Base-by-base conservation (phyloP, 1,140 invertebrate genomes). In the Magallana angulata region DNA sequence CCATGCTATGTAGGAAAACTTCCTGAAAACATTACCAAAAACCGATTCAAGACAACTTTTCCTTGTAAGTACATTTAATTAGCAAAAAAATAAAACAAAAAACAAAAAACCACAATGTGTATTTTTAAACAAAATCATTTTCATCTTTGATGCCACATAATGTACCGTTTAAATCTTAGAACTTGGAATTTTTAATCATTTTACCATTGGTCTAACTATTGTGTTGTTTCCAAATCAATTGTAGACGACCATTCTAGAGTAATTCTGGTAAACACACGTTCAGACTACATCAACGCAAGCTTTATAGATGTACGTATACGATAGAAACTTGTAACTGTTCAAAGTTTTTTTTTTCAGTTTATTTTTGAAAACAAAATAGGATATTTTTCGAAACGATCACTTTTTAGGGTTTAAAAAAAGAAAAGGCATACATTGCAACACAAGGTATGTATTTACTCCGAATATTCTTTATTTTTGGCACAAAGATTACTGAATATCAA, bases 201-300 rank as follows among this genome's bases (percentile, higher is more conserved):
- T 36, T 36, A 16, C 2, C 9, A 4, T 60, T 60, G 9, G 7
- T 12, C 16, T 60, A 4, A 60, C 0, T 60, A 60, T 60, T 12
- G 9, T 11, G 2, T 4, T 11, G 1, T 11, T 12, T 12, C 1
- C 7, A 60, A 60, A 16, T 16, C 57, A 24, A n/a, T n/a, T 83
- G 14, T 18, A 85, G 84, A 85, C 48, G 84, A 85, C n/a, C 9
- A 85, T 30, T 24, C 84, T 5, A 57, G 84, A 18, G 84, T 85
- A 56, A 56, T 58, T 12, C 30, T 85, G 3, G 48, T 12, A 1
- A 56, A 64, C 60, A 48, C 18, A 16, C n/a, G 64, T 18, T 11
- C 59, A 4, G 84, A 85, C 36, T 85, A 85, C 18, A 85, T 85
- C 8, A 85, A 85, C 12, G 84, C 84, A 9, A 87, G 80, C 11